Conservation (phyloP, 2,113 vertebrate genomes). For the Balaeniceps rex region DNA sequence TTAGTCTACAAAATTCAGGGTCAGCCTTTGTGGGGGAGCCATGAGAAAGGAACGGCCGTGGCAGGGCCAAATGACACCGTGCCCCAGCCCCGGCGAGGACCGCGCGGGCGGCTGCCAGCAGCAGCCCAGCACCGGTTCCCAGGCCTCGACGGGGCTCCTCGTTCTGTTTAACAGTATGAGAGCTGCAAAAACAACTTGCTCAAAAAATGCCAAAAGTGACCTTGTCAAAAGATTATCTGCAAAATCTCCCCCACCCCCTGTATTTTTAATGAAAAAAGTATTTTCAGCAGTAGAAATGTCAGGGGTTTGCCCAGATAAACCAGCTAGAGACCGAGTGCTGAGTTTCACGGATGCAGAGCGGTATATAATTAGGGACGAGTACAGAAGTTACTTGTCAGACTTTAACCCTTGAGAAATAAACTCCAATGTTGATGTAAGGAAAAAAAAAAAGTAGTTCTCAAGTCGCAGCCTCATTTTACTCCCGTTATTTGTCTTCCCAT, state of each 20-base stretch:
- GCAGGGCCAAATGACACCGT: neutral
- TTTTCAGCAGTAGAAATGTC: neutral
- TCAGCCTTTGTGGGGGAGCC: neutral
- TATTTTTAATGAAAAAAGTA: neutral
- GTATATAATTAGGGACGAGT: neutral
- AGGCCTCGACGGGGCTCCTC: rapidly evolving
- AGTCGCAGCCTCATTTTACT: neutral
- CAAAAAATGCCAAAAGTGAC: neutral
- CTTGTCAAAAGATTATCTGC: neutral
- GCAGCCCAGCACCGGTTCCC: neutral
- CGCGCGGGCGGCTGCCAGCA: neutral
- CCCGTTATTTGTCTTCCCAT: neutral
- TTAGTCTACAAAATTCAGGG: constrained; percentile 8
- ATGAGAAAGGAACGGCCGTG: neutral
- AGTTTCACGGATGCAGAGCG: neutral
- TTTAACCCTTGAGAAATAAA: constrained; percentile 32
- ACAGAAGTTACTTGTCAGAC: neutral
- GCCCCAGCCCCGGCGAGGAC: neutral
- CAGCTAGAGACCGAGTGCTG: neutral
- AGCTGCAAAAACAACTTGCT: neutral
- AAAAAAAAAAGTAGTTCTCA: neutral
- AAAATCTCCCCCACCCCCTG: neutral
- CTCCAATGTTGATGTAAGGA: neutral
- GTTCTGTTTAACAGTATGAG: rapidly evolving
- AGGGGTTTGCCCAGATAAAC: neutral